Conservation (phyloP, 2,888 invertebrate species). For the Alentia gelatinosa region DNA sequence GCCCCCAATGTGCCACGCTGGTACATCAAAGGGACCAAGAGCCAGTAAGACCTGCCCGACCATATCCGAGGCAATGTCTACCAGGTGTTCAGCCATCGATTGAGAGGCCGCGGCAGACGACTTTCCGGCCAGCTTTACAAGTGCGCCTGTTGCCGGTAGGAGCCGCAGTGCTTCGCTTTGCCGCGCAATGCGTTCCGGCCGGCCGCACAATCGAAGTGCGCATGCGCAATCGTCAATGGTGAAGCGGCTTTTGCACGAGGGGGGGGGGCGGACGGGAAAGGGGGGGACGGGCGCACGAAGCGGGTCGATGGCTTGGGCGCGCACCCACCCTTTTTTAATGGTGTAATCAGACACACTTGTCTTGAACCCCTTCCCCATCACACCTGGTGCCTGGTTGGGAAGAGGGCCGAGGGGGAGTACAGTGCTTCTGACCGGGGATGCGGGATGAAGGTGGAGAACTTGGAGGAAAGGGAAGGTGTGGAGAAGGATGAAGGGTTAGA, state of each 20-base stretch:
- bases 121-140: background rate
- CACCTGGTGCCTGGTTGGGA: background rate
- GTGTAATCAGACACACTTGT: background rate
- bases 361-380: background rate
- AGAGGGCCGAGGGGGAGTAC: no score
- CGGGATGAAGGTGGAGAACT: no score
- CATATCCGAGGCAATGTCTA: no score
- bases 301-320: background rate
- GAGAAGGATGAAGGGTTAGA: no score
- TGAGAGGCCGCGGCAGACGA: background rate
- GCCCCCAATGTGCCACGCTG: no score
- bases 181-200: background rate
- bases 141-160: background rate
- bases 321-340: background rate
- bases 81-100: background rate
- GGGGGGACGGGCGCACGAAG: background rate
- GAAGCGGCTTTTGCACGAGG: no score
- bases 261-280: no score
- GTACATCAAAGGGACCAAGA: no score
- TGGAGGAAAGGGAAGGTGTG: no score
- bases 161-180: background rate
- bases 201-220: background rate
- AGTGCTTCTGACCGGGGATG: no score
- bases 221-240: background rate
- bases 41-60: no score